Percentiles rank a stretch among this genome's conserved stretches.
Evolutionary conservation across 92 coral and sea anemone species (phyloP).

Genomic region (Epizoanthus scotinus): DNA sequence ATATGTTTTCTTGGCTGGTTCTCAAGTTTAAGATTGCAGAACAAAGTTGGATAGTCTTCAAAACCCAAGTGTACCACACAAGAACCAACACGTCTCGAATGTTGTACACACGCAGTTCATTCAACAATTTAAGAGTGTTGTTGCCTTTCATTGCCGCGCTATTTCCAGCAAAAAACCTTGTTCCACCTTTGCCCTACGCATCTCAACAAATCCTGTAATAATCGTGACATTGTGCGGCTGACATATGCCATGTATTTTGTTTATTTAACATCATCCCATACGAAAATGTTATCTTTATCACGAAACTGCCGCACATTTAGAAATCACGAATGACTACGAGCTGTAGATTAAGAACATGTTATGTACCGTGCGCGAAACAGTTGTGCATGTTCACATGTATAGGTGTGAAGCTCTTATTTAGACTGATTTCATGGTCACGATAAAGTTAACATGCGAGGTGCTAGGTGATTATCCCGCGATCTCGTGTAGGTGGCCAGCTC

Average conservation of each 20-base stretch:
- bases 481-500: neutral
- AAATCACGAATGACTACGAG: neutral
- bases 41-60: neutral
- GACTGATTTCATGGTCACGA: neutral
- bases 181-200: slow-evolving; percentile 15
- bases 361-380: neutral
- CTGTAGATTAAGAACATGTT: neutral
- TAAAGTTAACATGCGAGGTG: neutral
- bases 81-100: neutral
- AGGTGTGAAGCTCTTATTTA: neutral
- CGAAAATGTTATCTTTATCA: slow-evolving; percentile 2
- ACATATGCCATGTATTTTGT: slow-evolving; percentile 6
- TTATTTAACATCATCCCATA: neutral
- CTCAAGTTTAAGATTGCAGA: neutral
- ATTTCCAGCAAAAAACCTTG: neutral
- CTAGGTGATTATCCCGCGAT: neutral
- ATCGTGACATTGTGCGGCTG: neutral
- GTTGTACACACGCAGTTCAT: neutral
- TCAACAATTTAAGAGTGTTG: neutral
- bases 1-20: neutral
- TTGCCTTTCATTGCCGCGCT: neutral
- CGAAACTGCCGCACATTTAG: neutral
- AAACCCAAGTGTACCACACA: neutral
- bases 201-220: neutral
- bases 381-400: neutral